These are phyloP conservation scores for Threskiornis aethiopicus DNA, from an alignment of 2,797 vertebrate species.

Conservation along the genomic window DNA sequence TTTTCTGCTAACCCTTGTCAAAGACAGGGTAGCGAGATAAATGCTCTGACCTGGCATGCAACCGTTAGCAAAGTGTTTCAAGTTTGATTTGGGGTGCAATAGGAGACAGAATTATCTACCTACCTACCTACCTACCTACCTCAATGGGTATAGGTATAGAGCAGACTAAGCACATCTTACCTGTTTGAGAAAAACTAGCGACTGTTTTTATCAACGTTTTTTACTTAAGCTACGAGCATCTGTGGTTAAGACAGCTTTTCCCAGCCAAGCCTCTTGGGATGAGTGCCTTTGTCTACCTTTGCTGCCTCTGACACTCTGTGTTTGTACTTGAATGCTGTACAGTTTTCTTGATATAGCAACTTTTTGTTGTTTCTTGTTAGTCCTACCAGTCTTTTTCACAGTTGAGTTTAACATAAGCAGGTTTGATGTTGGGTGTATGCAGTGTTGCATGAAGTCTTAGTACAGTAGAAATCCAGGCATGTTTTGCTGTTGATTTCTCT, in stretches of 20 bases:
- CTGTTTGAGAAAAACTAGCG: not conserved
- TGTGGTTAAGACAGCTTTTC: not conserved
- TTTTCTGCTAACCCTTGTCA: not conserved
- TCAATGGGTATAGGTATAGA: fast-evolving
- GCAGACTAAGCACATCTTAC: fast-evolving
- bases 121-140: no score
- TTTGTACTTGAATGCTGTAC: no score
- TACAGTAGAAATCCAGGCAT: not conserved
- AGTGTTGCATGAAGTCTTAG: fast-evolving
- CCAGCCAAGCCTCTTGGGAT: not conserved
- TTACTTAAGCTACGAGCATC: not conserved
- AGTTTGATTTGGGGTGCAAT: not conserved
- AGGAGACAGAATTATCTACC: not conserved
- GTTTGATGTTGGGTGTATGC: fast-evolving
- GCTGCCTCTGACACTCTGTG: not conserved
- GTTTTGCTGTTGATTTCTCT: not conserved
- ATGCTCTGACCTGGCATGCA: fast-evolving
- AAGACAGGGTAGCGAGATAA: not conserved
- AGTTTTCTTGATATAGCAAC: fast-evolving
- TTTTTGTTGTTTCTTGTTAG: not conserved
- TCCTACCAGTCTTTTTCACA: not conserved
- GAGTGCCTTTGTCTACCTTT: no score
- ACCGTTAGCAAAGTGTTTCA: not conserved
- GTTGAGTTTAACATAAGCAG: fast-evolving
- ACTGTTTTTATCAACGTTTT: not conserved